Evolutionary conservation across 1,140 invertebrate genomes (phyloP), one percentile per base, ranked within the genome.

Genomic region (Ruditapes philippinarum): DNA sequence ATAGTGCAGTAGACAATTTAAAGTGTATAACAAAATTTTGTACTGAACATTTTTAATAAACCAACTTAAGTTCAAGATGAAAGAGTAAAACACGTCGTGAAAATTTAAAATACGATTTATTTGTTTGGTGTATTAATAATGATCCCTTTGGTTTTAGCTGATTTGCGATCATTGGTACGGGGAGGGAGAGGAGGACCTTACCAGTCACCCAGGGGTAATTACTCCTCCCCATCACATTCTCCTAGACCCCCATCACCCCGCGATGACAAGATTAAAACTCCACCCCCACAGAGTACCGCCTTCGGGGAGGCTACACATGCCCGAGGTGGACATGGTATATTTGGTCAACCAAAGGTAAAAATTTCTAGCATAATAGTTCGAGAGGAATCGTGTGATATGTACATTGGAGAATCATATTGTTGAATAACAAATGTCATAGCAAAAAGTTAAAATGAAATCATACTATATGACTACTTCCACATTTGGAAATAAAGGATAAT

Each of bases 291-390:
- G 89, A 91, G 88, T 25, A 93, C 91, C 60, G 91, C 92, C n/a
- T 70, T 91, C 28, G 94, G 93, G 11, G 94, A 95, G 49, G 38
- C 87, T 62, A 92, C 93, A 0, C 89, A 94, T 91, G 95, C 95
- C 38, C 82, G 95, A 78, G 95, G 95, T 51, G 95, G 95, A n/a
- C 93, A 96, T 93, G 95, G 95, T 38, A 95, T 96, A 31, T 96
- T 96, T 91, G 95, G 95, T 5, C 88, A 93, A 79, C 95, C 95
- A 1, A 95, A 93, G 93, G 95, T 95, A 90, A 45, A 42, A 45
- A 45, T 45, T 5, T 45, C 14, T 5, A 45, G 5, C 42, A 45
- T 7, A 7, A 45, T 14, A 54, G 74, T 1, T 49, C 5, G 22
- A 51, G 57, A n/a, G 31, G 7, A 7, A 14, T 45, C 14, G 42